A percentile compares a stretch with the other conserved stretches of the same genome.
Evolutionary conservation across 1,140 invertebrate genomes (phyloP).

Genomic region (Vanessa tameamea): DNA sequence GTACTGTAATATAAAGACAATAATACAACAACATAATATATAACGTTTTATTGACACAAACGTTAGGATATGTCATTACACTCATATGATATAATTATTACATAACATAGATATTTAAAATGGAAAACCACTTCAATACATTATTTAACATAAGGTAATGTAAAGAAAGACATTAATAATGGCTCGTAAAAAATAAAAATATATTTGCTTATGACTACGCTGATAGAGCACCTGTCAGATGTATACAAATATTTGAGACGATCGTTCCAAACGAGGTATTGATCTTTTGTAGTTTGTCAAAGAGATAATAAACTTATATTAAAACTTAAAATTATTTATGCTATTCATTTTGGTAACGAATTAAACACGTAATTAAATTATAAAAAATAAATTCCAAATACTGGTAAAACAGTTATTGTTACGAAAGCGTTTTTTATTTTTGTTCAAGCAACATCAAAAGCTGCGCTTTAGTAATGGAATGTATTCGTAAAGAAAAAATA

Average conservation of each 20-base stretch:
- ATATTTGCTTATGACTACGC: neutral
- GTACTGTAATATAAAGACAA: neutral
- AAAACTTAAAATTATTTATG: constrained; percentile 7
- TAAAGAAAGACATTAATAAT: neutral
- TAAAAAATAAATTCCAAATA: neutral
- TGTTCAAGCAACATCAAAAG: neutral
- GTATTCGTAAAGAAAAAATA: too few species aligned
- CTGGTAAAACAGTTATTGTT: neutral
- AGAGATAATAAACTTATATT: neutral
- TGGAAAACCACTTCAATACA: neutral
- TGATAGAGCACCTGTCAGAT: neutral
- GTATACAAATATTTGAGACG: neutral
- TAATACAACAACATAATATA: neutral
- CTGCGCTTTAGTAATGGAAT: too few species aligned
- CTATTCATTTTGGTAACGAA: neutral
- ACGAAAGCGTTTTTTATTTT: neutral
- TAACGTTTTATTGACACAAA: constrained; percentile 17
- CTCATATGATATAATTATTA: neutral
- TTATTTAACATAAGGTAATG: neutral
- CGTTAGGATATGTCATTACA: constrained; percentile 11
- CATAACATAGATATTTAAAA: neutral
- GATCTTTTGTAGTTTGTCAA: neutral
- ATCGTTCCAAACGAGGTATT: neutral
- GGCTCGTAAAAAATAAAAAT: neutral
- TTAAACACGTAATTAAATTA: neutral